These are phyloP conservation scores for Condylostylus longicornis DNA, from an alignment of 1,140 invertebrate species.

Conservation along the genomic window DNA sequence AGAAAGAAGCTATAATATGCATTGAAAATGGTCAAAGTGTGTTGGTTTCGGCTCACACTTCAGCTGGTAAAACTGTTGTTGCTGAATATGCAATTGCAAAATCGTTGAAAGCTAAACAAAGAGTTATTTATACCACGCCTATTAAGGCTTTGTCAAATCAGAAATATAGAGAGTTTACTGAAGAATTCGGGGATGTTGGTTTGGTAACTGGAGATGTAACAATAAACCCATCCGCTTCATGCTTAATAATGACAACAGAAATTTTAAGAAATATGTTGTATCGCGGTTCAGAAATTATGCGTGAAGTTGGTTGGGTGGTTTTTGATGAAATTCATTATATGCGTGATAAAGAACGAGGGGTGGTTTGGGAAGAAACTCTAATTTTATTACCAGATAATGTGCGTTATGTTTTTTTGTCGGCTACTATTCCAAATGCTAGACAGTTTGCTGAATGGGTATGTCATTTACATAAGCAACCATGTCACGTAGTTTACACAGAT, in stretches of 20 bases:
- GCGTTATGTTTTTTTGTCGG: slow-evolving; percentile 96
- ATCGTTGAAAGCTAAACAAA: slow-evolving; percentile 53
- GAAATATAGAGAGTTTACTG: slow-evolving; percentile 95
- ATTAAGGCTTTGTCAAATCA: slow-evolving; percentile 99
- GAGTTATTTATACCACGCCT: slow-evolving; percentile 98
- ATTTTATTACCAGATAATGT: slow-evolving; percentile 96
- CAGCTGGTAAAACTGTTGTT: slow-evolving; percentile 98
- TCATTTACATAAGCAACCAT: slow-evolving; percentile 90
- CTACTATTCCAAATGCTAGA: slow-evolving; percentile 96
- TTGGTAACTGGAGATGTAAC: slow-evolving; percentile 98
- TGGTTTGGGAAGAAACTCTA: slow-evolving; percentile 97
- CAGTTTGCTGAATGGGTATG: slow-evolving; percentile 99
- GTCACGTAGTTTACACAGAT: slow-evolving; percentile 98
- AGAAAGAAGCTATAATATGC: slow-evolving; percentile 93
- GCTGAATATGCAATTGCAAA: slow-evolving; percentile 68
- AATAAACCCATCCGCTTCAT: slow-evolving; percentile 93
- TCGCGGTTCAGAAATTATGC: slow-evolving; percentile 91
- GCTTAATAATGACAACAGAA: slow-evolving; percentile 99
- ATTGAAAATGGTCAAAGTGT: slow-evolving; percentile 97
- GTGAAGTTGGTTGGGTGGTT: slow-evolving; percentile 98
- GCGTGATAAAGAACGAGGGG: slow-evolving; percentile 96
- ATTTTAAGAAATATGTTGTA: slow-evolving; percentile 99
- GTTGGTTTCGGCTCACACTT: slow-evolving; percentile 96
- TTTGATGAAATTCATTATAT: slow-evolving; percentile 99
- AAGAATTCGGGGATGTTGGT: slow-evolving; percentile 97